Base-by-base conservation (phyloP, 1,140 invertebrate genomes). In the Prorops nasuta region DNA sequence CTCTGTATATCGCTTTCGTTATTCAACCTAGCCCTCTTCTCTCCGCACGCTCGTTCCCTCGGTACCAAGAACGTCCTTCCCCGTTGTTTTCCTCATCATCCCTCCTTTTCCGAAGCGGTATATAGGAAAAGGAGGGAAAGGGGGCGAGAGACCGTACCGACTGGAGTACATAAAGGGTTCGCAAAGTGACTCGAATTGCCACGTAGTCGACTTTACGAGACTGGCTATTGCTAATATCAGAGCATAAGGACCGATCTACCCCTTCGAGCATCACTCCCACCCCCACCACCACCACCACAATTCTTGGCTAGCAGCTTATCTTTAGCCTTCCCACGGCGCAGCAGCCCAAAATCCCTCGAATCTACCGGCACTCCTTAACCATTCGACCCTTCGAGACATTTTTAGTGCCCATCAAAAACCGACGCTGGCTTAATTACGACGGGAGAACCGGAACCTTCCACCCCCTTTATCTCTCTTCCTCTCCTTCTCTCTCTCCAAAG, bases 401-500 rank as follows among this genome's bases (percentile, higher is more conserved):
- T 77, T 77, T 75, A 77, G 74, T 77, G 70, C 69, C 73, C 67
- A 76, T 77, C 71, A 77, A 75, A 74, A 74, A 70, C 67, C 66
- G 60, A 61, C 56, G 59, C 56, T 46, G 50, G 63, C 73, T 76
- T 77, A 72, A 76, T 77, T 77, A 77, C 73, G 65, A 4, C 24
- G 24, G 4, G 24, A 10, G 10, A 28, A 4, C 24, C 24, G 24
- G 10, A 36, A 36, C 34, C 34, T 4, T n/a, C 34, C 6, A 16
- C 16, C 34, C 14, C 34, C 24, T 6, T 4, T 4, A 28, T 28
- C 24, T 28, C 24, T 28, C 24, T 28, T 10, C 10, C 24, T 28
- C 24, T 28, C 24, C 10, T 10, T 36, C 34, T n/a, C 34, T 31
- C 24, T 43, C 20, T 28, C 40, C 66, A 58, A n/a, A n/a, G n/a